phyloP scores from a whole-genome alignment of 2,888 invertebrate species.

The Podabrus alpinus region DNA sequence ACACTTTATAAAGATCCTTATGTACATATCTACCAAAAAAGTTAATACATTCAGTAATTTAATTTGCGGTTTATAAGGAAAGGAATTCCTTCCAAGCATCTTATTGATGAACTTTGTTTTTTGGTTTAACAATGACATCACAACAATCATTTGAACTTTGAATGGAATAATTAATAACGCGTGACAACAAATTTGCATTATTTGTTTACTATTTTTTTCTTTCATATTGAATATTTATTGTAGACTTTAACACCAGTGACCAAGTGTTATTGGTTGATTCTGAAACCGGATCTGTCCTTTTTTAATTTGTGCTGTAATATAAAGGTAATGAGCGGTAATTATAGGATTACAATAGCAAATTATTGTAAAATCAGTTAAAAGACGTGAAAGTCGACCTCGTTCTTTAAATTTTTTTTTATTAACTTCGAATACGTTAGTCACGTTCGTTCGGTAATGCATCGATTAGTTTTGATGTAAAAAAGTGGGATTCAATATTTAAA shows the following conservation, averaged over 20 bases:
- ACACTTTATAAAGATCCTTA: neutral
- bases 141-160: neutral
- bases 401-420: constrained; percentile 63
- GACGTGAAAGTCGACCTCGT: constrained; percentile 54
- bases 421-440: neutral
- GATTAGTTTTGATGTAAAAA: neutral
- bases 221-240: neutral
- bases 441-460: neutral
- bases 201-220: neutral
- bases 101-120: neutral
- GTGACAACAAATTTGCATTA: neutral
- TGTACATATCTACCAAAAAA: too few species aligned
- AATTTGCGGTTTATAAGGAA: neutral
- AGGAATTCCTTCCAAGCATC: neutral
- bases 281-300: neutral
- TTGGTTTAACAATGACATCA: neutral
- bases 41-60: neutral
- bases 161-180: neutral
- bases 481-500: neutral
- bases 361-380: neutral
- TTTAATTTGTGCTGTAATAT: neutral
- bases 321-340: constrained; percentile 28
- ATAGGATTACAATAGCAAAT: neutral
- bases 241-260: too few species aligned
- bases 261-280: neutral